Base-by-base conservation (phyloP, 2,113 vertebrate species). In the Brachionichthys hirsutus region DNA sequence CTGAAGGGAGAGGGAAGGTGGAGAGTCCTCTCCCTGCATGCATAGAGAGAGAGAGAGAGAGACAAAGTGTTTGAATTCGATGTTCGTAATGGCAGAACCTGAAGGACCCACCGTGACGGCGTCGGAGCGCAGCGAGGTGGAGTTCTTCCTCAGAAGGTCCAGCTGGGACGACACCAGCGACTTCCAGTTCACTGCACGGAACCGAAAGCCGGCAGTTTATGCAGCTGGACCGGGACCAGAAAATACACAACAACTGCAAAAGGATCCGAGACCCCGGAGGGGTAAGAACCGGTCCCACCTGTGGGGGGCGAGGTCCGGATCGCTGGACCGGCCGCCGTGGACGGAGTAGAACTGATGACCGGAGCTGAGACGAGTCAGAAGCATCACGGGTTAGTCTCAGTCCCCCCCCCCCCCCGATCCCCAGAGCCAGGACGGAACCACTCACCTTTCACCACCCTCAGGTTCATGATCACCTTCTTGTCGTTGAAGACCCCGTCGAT, bases 401-500 rank as follows among this genome's bases (percentile, higher is more conserved):
- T n/a, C n/a, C n/a, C n/a, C n/a, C n/a, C n/a, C n/a, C n/a, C n/a
- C n/a, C n/a, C n/a, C n/a, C n/a, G n/a, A n/a, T n/a, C n/a, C n/a
- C n/a, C n/a, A n/a, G n/a, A n/a, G n/a, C n/a, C n/a, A n/a, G n/a
- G n/a, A n/a, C n/a, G n/a, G n/a, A n/a, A n/a, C n/a, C 3, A 13
- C 82, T 75, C 80, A 85, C 91, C 89, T 91, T 77, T 87, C 22
- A 88, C 70, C 20, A 92, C 90, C 18, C 70, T 78, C 70, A 92
- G 70, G 42, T 88, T 91, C 83, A 91, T 88, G 63, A 88, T 81
- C 22, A 90, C 54, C 67, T 91, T 92, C 77, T 91, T 89, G 84
- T 92, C 91, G 19, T 92, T 92, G 58, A 92, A 92, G 75, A 88
- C 67, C 3, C 91, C 91, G 18, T 92, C 78, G 3, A 92, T 73